Evolutionary conservation across 2,888 invertebrate genomes (phyloP).

Genomic region (Laothoe populi): DNA sequence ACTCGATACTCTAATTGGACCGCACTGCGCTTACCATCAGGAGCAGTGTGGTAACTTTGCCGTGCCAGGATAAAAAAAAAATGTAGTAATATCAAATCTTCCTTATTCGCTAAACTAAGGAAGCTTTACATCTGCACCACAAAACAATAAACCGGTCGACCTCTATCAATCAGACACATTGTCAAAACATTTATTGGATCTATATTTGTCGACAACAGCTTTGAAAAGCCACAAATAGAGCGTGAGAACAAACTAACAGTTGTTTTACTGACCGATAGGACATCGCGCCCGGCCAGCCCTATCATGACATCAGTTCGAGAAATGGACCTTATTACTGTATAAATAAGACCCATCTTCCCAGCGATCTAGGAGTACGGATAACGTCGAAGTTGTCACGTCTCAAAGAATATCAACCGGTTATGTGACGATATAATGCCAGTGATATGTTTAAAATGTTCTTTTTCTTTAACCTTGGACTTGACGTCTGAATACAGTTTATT

Average conservation of each 20-base stretch:
- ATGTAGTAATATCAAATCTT: too few species aligned
- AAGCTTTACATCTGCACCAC: too few species aligned
- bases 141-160: constrained; percentile 27
- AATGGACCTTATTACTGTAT: constrained; percentile 44
- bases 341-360: constrained; percentile 40
- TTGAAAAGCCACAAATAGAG: constrained; percentile 64
- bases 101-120: too few species aligned
- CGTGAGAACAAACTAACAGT: constrained; percentile 66
- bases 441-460: constrained; percentile 15
- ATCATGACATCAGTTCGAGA: constrained; percentile 35
- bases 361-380: constrained; percentile 33
- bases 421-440: constrained; percentile 29
- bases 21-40: too few species aligned
- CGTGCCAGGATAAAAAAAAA: too few species aligned
- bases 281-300: constrained; percentile 45
- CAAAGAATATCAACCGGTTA: constrained; percentile 67
- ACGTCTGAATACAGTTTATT: constrained; percentile 1
- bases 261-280: constrained; percentile 52
- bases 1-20: too few species aligned
- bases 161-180: constrained; percentile 42
- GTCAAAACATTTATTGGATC: constrained; percentile 54
- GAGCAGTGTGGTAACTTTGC: too few species aligned
- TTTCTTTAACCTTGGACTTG: constrained; percentile 22
- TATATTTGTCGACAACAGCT: constrained; percentile 54
- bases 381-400: constrained; percentile 56